A percentile compares a stretch with the other conserved stretches of the same genome.
Evolutionary conservation across 1,140 invertebrate species (phyloP).

Genomic region (Heliconius eleuchia): DNA sequence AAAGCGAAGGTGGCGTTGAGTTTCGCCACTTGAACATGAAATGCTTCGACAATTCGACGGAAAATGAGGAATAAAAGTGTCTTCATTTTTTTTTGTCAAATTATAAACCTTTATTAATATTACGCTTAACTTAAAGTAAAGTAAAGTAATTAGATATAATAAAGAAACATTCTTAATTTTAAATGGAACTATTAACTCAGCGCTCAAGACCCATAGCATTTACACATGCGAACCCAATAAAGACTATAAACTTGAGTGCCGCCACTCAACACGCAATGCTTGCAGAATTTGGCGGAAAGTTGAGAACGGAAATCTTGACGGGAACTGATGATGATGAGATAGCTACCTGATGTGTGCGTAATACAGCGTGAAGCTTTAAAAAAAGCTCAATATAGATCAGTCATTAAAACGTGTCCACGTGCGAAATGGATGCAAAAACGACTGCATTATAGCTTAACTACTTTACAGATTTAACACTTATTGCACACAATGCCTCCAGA

Average conservation of each 20-base stretch:
- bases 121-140: not conserved
- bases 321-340: too few species aligned
- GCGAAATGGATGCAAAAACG: conserved; percentile 37
- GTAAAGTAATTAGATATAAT: not conserved
- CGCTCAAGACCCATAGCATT: not conserved
- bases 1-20: too few species aligned
- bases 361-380: too few species aligned
- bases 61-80: too few species aligned
- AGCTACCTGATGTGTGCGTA: too few species aligned
- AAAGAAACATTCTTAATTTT: not conserved
- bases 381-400: not conserved
- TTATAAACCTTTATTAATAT: too few species aligned
- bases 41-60: too few species aligned
- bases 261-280: too few species aligned
- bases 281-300: too few species aligned
- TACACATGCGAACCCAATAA: not conserved
- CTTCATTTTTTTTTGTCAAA: too few species aligned
- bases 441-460: conserved; percentile 23
- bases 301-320: too few species aligned
- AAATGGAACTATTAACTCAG: not conserved
- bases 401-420: not conserved
- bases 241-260: not conserved
- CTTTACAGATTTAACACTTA: conserved; percentile 22
- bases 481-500: not conserved
- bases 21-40: too few species aligned